Conservation (phyloP, 2,797 vertebrate species). For the Spinus pinus region DNA sequence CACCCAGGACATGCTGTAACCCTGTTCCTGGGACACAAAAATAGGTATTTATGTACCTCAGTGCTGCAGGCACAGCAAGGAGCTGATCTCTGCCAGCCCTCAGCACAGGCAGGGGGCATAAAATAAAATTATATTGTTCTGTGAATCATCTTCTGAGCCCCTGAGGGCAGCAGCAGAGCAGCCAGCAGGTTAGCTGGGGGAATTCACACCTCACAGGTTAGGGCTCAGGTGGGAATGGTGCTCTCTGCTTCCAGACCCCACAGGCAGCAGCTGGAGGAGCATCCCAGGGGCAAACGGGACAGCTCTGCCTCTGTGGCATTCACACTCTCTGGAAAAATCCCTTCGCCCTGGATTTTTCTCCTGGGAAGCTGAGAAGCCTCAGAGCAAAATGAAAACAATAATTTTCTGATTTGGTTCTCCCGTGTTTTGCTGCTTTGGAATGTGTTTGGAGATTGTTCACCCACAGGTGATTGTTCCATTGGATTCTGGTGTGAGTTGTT, state of each 20-base stretch:
- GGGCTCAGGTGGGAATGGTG: background rate
- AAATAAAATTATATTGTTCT: background rate
- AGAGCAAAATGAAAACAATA: too few species aligned
- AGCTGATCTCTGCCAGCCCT: background rate
- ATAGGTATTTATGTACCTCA: background rate
- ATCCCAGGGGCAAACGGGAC: accelerated
- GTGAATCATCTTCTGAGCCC: background rate
- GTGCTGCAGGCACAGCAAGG: background rate
- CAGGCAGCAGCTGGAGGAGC: background rate
- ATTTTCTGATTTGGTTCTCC: too few species aligned
- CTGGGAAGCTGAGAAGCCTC: too few species aligned
- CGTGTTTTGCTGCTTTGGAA: too few species aligned
- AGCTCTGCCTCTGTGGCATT: background rate
- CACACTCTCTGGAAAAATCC: too few species aligned
- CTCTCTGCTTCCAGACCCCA: background rate
- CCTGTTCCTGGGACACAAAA: background rate
- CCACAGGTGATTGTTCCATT: too few species aligned
- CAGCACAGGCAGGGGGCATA: background rate
- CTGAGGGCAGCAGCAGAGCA: background rate
- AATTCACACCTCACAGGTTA: too few species aligned
- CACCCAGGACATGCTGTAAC: background rate
- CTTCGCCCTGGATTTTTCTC: too few species aligned
- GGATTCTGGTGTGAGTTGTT: too few species aligned
- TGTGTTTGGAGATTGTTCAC: too few species aligned
- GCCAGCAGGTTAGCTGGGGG: too few species aligned